phyloP scores from a whole-genome alignment of 2,888 invertebrate species.

The Mimachlamys varia region DNA sequence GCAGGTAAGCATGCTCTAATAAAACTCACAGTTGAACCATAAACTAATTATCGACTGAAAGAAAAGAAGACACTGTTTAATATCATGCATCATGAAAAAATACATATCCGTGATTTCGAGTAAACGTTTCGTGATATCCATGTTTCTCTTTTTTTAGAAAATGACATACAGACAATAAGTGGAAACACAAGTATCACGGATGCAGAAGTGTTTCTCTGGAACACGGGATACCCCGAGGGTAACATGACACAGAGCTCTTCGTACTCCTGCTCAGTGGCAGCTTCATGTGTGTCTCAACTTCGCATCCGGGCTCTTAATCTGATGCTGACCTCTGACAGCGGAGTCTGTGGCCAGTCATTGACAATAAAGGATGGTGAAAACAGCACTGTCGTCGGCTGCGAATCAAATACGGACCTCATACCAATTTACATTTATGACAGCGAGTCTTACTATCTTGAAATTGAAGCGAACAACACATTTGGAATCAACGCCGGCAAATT shows the following conservation, averaged over 20 bases:
- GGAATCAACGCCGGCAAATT: not conserved
- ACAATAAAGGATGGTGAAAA: constrained; percentile 40
- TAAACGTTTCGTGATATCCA: too few species aligned
- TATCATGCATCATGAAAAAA: too few species aligned
- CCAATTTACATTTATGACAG: constrained; percentile 38
- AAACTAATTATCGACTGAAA: too few species aligned
- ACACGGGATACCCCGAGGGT: constrained; percentile 42
- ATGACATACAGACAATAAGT: constrained; percentile 25
- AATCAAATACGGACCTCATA: constrained; percentile 44
- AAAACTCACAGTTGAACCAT: too few species aligned
- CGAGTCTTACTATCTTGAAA: constrained; percentile 1
- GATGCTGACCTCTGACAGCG: not conserved
- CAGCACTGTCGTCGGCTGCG: constrained; percentile 37
- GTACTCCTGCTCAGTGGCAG: constrained; percentile 49
- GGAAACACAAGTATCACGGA: constrained; percentile 39
- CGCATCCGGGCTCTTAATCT: constrained; percentile 45
- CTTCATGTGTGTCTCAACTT: constrained; percentile 43
- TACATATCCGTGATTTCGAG: too few species aligned
- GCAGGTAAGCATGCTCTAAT: constrained; percentile 37
- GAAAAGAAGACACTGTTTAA: too few species aligned
- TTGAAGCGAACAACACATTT: not conserved
- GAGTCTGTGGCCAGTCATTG: constrained; percentile 39
- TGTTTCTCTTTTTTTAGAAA: not conserved
- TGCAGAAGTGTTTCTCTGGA: constrained; percentile 45
- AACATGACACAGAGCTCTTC: constrained; percentile 19